A percentile compares a stretch with the other conserved stretches of the same genome.
Conservation (phyloP, 2,797 vertebrate species). For the Pelobates cultripes region DNA sequence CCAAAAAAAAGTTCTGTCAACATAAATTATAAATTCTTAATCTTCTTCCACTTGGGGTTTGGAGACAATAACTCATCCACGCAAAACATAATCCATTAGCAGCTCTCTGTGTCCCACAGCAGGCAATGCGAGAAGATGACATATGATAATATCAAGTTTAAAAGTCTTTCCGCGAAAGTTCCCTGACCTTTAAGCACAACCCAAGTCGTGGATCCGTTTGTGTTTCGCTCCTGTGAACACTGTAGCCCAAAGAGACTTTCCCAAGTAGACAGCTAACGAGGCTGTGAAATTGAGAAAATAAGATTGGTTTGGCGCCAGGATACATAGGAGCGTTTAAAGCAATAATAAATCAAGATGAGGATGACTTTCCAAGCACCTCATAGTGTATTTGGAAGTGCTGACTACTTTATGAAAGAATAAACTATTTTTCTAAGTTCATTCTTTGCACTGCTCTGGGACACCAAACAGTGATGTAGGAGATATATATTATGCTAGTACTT, state of each 20-base stretch:
- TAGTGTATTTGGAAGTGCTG: constrained; percentile 9
- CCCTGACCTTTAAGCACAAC: constrained; percentile 32
- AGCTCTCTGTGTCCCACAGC: constrained; percentile 25
- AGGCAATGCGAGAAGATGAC: constrained; percentile 33
- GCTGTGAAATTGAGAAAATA: constrained; percentile 29
- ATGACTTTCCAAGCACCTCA: constrained; percentile 19
- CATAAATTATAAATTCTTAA: constrained; percentile 47
- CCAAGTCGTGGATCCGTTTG: constrained; percentile 29
- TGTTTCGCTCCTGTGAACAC: constrained; percentile 37
- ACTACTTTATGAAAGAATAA: constrained; percentile 29
- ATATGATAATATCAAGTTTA: constrained; percentile 46
- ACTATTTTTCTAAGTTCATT: constrained; percentile 12
- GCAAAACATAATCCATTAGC: constrained; percentile 45
- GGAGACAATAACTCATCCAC: constrained; percentile 46
- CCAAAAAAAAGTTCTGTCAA: constrained; percentile 28
- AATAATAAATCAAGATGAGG: constrained; percentile 40
- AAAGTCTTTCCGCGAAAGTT: constrained; percentile 35
- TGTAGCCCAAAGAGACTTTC: constrained; percentile 8
- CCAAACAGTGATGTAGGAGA: not conserved
- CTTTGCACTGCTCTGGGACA: not conserved
- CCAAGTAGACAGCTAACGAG: constrained; percentile 17
- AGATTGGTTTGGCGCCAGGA: constrained; percentile 36
- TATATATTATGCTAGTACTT: not conserved
- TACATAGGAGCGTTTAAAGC: constrained; percentile 32
- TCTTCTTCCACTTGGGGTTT: constrained; percentile 33